phyloP scores from a whole-genome alignment of 1,140 invertebrate genomes.

The Acromyrmex heyeri region DNA sequence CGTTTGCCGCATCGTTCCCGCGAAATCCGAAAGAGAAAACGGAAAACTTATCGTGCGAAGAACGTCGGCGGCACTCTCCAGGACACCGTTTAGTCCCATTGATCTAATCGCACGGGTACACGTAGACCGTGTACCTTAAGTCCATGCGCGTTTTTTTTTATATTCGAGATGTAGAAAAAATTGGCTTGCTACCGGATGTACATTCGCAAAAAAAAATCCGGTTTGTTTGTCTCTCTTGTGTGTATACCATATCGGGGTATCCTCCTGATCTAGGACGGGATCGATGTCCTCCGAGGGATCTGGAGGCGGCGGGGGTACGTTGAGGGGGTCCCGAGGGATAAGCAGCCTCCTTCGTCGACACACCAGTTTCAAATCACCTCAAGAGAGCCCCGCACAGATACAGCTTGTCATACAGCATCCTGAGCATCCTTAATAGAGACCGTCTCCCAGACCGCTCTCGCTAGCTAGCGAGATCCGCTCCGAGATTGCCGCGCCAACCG shows the following conservation, averaged over 20 bases:
- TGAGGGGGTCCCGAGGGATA: slow-evolving; percentile 85
- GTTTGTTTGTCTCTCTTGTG: slow-evolving; percentile 82
- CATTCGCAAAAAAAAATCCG: slow-evolving; percentile 6
- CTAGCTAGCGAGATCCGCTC: slow-evolving; percentile 20
- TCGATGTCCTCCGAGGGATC: slow-evolving; percentile 86
- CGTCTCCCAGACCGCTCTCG: slow-evolving; percentile 13
- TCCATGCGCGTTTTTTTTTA: not conserved
- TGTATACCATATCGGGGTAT: slow-evolving; percentile 86
- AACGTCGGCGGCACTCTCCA: slow-evolving; percentile 29
- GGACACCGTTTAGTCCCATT: not conserved
- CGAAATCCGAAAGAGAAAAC: not conserved
- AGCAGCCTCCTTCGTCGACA: slow-evolving; percentile 86
- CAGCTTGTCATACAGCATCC: slow-evolving; percentile 87
- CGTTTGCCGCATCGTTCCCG: not conserved
- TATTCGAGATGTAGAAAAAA: not conserved
- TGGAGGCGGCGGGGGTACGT: slow-evolving; percentile 85
- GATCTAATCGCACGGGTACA: not conserved
- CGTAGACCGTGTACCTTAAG: not conserved
- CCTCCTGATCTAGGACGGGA: slow-evolving; percentile 86
- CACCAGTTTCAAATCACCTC: slow-evolving; percentile 87
- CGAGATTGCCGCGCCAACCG: slow-evolving; percentile 4
- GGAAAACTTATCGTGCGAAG: not conserved
- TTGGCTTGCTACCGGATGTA: not conserved
- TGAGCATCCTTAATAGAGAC: slow-evolving; percentile 82
- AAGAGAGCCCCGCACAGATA: slow-evolving; percentile 85